These are phyloP conservation scores for Hydractinia echinata DNA, from an alignment of 30 jellyfish, hydroid and myxozoan genomes.

Conservation along the genomic window DNA sequence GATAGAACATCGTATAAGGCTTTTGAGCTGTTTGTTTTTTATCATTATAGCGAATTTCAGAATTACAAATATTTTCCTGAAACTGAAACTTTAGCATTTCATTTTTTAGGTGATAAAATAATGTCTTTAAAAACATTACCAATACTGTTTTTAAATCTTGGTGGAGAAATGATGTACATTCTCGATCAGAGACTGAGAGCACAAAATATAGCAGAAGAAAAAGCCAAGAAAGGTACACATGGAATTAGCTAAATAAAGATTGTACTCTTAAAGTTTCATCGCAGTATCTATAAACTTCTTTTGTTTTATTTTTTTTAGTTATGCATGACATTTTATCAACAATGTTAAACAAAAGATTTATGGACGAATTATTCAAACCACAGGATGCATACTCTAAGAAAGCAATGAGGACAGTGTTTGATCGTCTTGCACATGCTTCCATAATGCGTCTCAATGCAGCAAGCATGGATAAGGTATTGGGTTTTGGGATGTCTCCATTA, in stretches of 20 bases:
- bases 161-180: constrained; percentile 97
- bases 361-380: constrained; percentile 95
- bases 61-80: neutral
- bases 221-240: constrained; percentile 76
- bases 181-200: constrained; percentile 95
- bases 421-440: constrained; percentile 97
- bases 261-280: too few species aligned
- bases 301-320: constrained; percentile 38
- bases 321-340: constrained; percentile 92
- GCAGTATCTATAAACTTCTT: neutral
- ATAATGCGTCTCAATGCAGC: constrained; percentile 97
- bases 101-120: neutral
- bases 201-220: constrained; percentile 83
- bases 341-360: constrained; percentile 80
- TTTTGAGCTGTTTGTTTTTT: too few species aligned
- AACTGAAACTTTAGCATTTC: neutral
- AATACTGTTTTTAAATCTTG: constrained; percentile 88
- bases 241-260: too few species aligned
- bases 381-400: constrained; percentile 96
- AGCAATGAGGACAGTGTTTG: constrained; percentile 98
- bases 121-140: constrained; percentile 97
- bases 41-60: too few species aligned
- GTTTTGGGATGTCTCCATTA: too few species aligned
- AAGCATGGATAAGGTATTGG: constrained; percentile 92
- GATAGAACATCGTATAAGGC: too few species aligned